These are phyloP conservation scores for Euproctis similis DNA, from an alignment of 2,888 invertebrate species.

Conservation along the genomic window DNA sequence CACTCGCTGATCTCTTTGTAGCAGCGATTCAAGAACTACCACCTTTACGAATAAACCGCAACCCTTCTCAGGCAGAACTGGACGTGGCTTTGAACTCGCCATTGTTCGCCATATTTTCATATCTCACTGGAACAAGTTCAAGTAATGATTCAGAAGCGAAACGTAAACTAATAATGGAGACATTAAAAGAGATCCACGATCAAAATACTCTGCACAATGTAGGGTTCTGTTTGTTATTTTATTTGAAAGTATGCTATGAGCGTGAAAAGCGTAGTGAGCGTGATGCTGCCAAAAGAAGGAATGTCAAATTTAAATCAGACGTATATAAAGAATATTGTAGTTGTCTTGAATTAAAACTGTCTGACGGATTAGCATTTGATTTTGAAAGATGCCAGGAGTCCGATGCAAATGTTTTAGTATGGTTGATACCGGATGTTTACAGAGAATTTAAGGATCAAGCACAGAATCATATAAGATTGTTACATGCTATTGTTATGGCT, in stretches of 20 bases:
- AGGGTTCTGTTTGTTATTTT: conserved; percentile 92
- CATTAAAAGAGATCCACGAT: conserved; percentile 87
- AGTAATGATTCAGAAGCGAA: conserved; percentile 79
- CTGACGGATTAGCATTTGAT: conserved; percentile 85
- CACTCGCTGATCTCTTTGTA: conserved; percentile 61
- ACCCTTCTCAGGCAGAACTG: conserved; percentile 70
- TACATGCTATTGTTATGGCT: conserved; percentile 92
- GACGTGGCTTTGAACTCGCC: conserved; percentile 85
- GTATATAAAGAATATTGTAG: conserved; percentile 93
- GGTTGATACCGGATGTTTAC: conserved; percentile 94
- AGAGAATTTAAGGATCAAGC: conserved; percentile 91
- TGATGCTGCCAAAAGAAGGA: conserved; percentile 71
- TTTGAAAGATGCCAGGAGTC: conserved; percentile 91
- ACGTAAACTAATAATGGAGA: conserved; percentile 85
- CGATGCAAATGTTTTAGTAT: conserved; percentile 91
- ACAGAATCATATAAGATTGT: conserved; percentile 89
- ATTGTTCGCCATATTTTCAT: conserved; percentile 90
- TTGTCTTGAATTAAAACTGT: conserved; percentile 83
- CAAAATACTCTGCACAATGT: conserved; percentile 80
- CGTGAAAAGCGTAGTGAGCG: conserved; percentile 61
- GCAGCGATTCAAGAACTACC: conserved; percentile 70
- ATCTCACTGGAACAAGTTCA: conserved; percentile 79
- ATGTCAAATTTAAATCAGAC: conserved; percentile 85
- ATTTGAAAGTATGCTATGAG: conserved; percentile 85
- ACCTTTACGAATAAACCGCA: conserved; percentile 64